Percentiles rank a stretch among this genome's conserved stretches.
Conservation (phyloP, 2,797 vertebrate species). For the Selene dorsalis region DNA sequence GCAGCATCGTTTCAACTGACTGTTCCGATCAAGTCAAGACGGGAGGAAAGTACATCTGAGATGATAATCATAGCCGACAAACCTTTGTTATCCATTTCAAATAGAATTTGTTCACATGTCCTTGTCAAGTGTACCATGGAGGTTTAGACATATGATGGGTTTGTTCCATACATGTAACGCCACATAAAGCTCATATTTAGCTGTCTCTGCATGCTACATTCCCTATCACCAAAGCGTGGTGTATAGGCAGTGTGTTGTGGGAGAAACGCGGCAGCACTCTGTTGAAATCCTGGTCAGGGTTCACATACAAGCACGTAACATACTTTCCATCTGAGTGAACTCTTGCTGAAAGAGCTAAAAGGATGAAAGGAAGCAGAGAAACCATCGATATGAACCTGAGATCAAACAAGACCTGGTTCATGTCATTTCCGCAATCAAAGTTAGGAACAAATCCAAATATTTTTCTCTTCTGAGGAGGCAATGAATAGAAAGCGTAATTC, state of each 20-base stretch:
- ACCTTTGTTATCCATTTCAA: conserved; percentile 30
- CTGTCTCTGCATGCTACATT: conserved; percentile 25
- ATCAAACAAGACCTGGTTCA: conserved; percentile 64
- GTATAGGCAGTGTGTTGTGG: conserved; percentile 14
- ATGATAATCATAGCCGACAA: conserved; percentile 24
- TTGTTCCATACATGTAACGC: conserved; percentile 5
- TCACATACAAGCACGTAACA: conserved; percentile 51
- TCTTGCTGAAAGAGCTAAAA: conserved; percentile 51
- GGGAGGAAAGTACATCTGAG: conserved; percentile 48
- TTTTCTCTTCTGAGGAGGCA: conserved; percentile 38
- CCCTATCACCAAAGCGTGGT: conserved; percentile 11
- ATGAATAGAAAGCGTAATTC: conserved; percentile 53
- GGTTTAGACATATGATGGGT: conserved; percentile 1
- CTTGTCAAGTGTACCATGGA: neutral
- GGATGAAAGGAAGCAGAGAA: conserved; percentile 55
- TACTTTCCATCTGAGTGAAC: conserved; percentile 58
- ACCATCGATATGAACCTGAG: conserved; percentile 66
- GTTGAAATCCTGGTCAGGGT: conserved; percentile 64
- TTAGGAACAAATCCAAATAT: conserved; percentile 62
- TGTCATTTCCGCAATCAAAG: conserved; percentile 56
- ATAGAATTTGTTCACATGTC: conserved; percentile 44
- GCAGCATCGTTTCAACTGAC: conserved; percentile 56
- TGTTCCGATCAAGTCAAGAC: conserved; percentile 60
- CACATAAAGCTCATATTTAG: conserved; percentile 14
- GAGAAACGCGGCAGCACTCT: conserved; percentile 30